A percentile compares a stretch with the other conserved stretches of the same genome.
phyloP scores from a whole-genome alignment of 2,888 invertebrate genomes.

The Panzeria rudis region DNA sequence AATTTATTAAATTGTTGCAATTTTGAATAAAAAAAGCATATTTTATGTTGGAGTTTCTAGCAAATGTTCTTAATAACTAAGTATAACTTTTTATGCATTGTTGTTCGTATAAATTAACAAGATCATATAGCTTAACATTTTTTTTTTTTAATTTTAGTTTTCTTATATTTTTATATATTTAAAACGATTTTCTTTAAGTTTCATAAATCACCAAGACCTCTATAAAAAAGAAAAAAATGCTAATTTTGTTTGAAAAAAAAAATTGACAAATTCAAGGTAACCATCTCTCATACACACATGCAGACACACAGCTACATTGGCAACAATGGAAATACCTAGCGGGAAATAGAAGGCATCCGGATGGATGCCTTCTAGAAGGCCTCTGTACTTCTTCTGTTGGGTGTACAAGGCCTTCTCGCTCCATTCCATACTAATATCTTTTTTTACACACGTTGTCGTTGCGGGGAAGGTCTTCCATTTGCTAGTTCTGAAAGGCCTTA shows the following conservation, averaged over 20 bases:
- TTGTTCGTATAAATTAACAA: not conserved
- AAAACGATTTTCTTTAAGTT: slow-evolving; percentile 25
- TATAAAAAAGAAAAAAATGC: slow-evolving; percentile 37
- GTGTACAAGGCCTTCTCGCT: no score
- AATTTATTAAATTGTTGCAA: slow-evolving; percentile 25
- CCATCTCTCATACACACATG: not conserved
- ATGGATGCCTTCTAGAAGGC: no score
- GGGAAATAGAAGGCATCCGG: no score
- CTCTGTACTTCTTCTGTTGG: no score
- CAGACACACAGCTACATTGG: not conserved
- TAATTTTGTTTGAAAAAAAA: slow-evolving; percentile 50
- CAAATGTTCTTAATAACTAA: slow-evolving; percentile 19
- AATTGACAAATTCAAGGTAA: slow-evolving; percentile 50
- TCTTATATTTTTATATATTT: slow-evolving; percentile 5
- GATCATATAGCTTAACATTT: slow-evolving; percentile 42
- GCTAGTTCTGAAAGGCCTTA: no score
- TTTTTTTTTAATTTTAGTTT: not conserved
- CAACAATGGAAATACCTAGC: no score
- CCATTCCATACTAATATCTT: no score
- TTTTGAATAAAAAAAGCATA: slow-evolving; percentile 26
- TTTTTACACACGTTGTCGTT: no score
- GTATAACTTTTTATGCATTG: not conserved
- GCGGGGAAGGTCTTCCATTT: no score
- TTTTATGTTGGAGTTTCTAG: slow-evolving; percentile 20
- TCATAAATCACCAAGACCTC: slow-evolving; percentile 28